Evolutionary conservation across 2,113 vertebrate species (phyloP), one percentile per base, ranked within the genome.

Genomic region (Carettochelys insculpta): DNA sequence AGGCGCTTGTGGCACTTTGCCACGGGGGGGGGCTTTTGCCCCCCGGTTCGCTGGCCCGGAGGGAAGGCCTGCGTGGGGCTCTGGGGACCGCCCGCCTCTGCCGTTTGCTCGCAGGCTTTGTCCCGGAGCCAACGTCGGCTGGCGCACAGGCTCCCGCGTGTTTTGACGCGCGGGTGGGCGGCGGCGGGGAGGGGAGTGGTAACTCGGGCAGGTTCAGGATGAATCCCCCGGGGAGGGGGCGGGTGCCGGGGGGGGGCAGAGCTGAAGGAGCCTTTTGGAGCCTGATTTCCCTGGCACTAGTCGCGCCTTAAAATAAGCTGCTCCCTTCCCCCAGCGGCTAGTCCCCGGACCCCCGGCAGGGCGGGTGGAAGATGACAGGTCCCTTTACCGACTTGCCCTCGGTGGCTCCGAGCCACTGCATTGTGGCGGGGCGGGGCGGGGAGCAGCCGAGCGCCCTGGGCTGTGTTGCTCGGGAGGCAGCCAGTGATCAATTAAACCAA

Each of bases 171-270:
- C 25, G 45, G 52, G 86, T 91, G 89, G 92, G 31, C 68, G 84
- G 73, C 34, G 89, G 91, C 85, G 89, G 83, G 52, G 82, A 93
- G 93, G 92, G 96, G 92, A 84, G 96, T 78, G 96, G 95, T 90
- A 91, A 88, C 48, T 83, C 41, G 95, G 92, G 83, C 94, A 2
- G 86, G 77, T 50, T 78, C 83, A 82, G 58, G 61, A n/a, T 92
- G 73, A 94, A 95, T 93, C 94, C 61, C 90, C 80, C 22, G 6
- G 61, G 52, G 27, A 75, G 82, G n/a, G n/a, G n/a, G n/a, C n/a
- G 65, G 68, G 47, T 25, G 5, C n/a, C 12, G n/a, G n/a, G 61
- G 56, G 85, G 75, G 78, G 80, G 79, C 51, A 87, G 89, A 78
- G 38, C 86, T 80, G 89, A 91, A 93, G 34, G 43, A 41, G 83